These are phyloP conservation scores for Troilus luridus DNA, from an alignment of 2,888 invertebrate genomes.

Conservation along the genomic window DNA sequence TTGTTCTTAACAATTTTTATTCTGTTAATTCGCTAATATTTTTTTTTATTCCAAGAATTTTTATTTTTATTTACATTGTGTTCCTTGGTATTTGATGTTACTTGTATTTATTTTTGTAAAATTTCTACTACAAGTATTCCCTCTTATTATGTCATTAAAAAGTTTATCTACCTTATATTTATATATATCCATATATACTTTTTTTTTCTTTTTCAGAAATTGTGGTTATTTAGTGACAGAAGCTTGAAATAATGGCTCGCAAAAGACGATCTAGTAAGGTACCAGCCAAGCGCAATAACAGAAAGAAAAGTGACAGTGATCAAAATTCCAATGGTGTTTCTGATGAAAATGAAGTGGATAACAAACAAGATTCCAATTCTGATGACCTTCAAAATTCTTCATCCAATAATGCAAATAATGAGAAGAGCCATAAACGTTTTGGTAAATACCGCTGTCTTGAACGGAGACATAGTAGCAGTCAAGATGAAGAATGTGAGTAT, in stretches of 20 bases:
- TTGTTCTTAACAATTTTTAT: not conserved
- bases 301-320: constrained; percentile 57
- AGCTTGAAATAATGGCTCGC: constrained; percentile 38
- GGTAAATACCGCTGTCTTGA: constrained; percentile 56
- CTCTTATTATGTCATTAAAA: not conserved
- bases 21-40: not conserved
- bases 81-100: not conserved
- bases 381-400: constrained; percentile 44
- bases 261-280: constrained; percentile 49
- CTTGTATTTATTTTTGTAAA: not conserved
- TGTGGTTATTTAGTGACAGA: not conserved
- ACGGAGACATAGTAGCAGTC: constrained; percentile 56
- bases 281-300: constrained; percentile 54
- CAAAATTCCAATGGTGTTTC: constrained; percentile 57
- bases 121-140: not conserved
- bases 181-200: not conserved
- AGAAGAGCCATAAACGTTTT: constrained; percentile 55
- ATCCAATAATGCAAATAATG: not conserved
- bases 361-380: constrained; percentile 29
- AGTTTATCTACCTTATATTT: not conserved
- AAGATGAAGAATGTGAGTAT: constrained; percentile 56
- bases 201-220: not conserved
- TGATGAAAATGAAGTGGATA: constrained; percentile 52
- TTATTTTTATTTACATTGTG: not conserved
- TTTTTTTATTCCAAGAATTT: not conserved